Percentiles rank a stretch among this genome's conserved stretches.
Evolutionary conservation across 2,888 invertebrate species (phyloP).

Genomic region (Tipula lateralis): DNA sequence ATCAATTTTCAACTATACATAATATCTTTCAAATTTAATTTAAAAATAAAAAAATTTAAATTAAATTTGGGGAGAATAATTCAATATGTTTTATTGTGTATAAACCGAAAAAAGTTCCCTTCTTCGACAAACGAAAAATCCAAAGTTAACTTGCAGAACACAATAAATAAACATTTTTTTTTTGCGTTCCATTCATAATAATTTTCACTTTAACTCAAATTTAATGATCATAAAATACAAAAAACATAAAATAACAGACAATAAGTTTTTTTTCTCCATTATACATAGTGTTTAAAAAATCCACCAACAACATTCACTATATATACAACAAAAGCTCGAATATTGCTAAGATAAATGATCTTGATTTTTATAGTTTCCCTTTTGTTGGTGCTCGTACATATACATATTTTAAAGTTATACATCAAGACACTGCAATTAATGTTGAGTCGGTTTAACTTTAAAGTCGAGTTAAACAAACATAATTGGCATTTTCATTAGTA

Average conservation of each 20-base stretch:
- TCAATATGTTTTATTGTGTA: not conserved
- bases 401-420: not conserved
- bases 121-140: not conserved
- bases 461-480: not conserved
- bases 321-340: not conserved
- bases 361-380: conserved; percentile 8
- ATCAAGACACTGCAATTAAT: conserved; percentile 24
- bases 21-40: not conserved
- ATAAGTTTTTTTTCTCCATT: not conserved
- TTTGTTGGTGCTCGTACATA: not conserved
- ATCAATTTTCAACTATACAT: not conserved
- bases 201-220: conserved; percentile 28
- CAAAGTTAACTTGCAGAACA: not conserved
- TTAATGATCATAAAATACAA: conserved; percentile 27
- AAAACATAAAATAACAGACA: not conserved
- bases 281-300: not conserved
- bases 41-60: not conserved
- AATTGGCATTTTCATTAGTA: not conserved
- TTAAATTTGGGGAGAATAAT: not conserved
- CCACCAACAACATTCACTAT: not conserved
- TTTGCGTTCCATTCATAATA: not conserved
- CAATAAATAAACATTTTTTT: conserved; percentile 4
- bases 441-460: conserved; percentile 14
- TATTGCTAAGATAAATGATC: conserved; percentile 11
- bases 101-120: not conserved